Evolutionary conservation across 92 coral and sea anemone genomes (phyloP).

Genomic region (Zoanthus gigantus): DNA sequence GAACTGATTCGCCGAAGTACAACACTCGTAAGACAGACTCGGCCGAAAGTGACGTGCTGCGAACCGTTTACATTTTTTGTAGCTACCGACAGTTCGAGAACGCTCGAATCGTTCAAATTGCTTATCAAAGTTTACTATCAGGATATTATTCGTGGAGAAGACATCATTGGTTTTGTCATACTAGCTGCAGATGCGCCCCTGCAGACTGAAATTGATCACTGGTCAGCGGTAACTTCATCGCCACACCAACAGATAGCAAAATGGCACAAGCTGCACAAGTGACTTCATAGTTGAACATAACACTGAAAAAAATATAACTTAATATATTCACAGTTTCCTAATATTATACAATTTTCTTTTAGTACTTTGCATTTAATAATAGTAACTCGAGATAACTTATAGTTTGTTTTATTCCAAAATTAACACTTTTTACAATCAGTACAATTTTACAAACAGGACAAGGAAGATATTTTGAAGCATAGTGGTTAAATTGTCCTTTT

Average conservation of each 20-base stretch:
- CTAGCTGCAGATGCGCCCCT: slow-evolving; percentile 79
- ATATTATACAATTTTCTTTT: too few species aligned
- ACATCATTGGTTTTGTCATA: slow-evolving; percentile 77
- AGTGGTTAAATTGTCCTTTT: too few species aligned
- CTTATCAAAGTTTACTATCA: slow-evolving; percentile 74
- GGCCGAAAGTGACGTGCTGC: slow-evolving; percentile 53
- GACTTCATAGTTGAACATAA: neutral
- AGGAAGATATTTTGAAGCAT: too few species aligned
- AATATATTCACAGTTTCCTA: too few species aligned
- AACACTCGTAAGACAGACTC: slow-evolving; percentile 73
- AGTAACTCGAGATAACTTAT: too few species aligned
- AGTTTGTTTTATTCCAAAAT: too few species aligned
- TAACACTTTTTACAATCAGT: too few species aligned
- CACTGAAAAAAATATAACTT: neutral
- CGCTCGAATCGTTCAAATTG: slow-evolving; percentile 84
- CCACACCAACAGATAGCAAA: slow-evolving; percentile 84
- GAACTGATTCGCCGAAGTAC: slow-evolving; percentile 79
- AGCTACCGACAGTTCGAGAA: slow-evolving; percentile 78
- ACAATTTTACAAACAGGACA: too few species aligned
- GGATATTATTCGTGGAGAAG: slow-evolving; percentile 77
- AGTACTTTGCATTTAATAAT: too few species aligned
- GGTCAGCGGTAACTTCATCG: slow-evolving; percentile 84
- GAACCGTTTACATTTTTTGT: slow-evolving; percentile 84
- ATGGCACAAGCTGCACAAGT: slow-evolving; percentile 87
- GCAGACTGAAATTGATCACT: slow-evolving; percentile 83